phyloP scores from a whole-genome alignment of 92 coral and sea anemone species.

The Palythoa grandiflora region DNA sequence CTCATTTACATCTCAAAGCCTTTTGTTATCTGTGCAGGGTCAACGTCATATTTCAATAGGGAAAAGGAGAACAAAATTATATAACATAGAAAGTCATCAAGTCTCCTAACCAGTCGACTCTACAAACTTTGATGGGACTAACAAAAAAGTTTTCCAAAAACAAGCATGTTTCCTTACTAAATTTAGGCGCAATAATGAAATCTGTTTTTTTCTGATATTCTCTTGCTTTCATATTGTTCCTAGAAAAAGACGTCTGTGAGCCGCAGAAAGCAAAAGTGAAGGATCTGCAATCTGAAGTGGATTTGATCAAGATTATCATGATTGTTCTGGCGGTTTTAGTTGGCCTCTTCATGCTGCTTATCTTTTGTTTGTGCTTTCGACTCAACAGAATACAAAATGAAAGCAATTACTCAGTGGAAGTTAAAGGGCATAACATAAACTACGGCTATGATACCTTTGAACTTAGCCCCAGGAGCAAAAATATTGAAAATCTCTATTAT shows the following conservation, averaged over 20 bases:
- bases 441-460: conserved; percentile 32
- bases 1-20: too few relatives aligned
- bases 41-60: too few relatives aligned
- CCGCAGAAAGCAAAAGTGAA: conserved; percentile 1
- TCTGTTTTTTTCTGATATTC: background rate
- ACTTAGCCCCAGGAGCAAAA: conserved; percentile 11
- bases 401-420: background rate
- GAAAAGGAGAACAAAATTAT: too few relatives aligned
- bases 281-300: conserved; percentile 28
- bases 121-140: too few relatives aligned
- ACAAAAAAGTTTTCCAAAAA: too few relatives aligned
- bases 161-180: too few relatives aligned
- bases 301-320: conserved; percentile 10
- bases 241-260: conserved; percentile 28
- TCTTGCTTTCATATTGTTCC: background rate
- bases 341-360: background rate
- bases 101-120: too few relatives aligned
- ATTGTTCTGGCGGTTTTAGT: conserved; percentile 22
- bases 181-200: too few relatives aligned
- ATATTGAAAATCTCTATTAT: background rate
- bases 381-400: background rate
- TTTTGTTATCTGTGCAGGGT: too few relatives aligned
- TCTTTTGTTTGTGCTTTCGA: background rate
- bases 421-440: background rate
- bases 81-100: too few relatives aligned